These are phyloP conservation scores for Pelecanus crispus DNA, from an alignment of 2,113 vertebrate species.

Conservation along the genomic window DNA sequence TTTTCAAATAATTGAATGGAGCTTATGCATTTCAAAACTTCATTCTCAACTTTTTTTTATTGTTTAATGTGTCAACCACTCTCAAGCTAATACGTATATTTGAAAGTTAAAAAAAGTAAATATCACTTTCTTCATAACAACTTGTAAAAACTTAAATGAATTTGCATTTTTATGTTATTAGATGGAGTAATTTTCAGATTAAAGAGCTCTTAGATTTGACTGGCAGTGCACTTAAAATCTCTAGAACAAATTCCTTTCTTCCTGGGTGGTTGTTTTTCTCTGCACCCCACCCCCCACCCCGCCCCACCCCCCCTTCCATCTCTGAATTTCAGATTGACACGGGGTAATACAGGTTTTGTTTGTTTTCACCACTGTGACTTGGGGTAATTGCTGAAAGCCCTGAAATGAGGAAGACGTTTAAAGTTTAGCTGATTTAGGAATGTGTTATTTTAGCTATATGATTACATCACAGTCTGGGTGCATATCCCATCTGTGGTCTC, in stretches of 20 bases:
- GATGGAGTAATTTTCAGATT: background rate
- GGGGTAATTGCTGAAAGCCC: background rate
- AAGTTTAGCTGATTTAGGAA: background rate
- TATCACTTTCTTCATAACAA: background rate
- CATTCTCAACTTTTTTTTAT: background rate
- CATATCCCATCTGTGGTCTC: background rate
- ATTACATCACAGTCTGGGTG: background rate
- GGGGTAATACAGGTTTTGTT: background rate
- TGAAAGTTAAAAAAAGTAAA: background rate
- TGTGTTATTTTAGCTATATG: background rate
- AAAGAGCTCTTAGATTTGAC: background rate
- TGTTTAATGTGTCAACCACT: background rate
- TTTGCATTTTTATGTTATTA: background rate
- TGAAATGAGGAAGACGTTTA: background rate
- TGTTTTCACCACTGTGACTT: background rate
- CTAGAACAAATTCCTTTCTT: background rate
- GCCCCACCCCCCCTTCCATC: background rate
- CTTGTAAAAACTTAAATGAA: background rate
- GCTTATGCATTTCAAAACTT: background rate
- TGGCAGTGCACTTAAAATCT: background rate
- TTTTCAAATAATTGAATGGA: background rate
- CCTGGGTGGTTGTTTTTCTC: background rate
- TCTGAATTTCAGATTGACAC: background rate
- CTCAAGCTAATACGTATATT: background rate
- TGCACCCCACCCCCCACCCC: too few species aligned